These are phyloP conservation scores for Phaenicophaeus curvirostris DNA, from an alignment of 2,797 vertebrate genomes.

Conservation along the genomic window DNA sequence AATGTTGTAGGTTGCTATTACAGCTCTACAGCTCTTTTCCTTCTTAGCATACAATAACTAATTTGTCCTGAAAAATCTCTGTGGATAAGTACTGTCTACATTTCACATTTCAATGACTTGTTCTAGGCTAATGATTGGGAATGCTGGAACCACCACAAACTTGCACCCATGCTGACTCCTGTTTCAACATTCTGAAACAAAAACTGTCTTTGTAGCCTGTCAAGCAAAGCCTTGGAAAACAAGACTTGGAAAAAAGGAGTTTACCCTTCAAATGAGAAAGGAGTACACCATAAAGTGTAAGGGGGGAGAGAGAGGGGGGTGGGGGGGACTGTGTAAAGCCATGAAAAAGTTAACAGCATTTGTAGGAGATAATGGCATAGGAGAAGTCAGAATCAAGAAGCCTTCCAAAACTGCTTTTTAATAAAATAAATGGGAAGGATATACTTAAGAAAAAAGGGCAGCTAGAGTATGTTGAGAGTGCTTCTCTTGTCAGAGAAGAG, in stretches of 20 bases:
- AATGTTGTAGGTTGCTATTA: slow-evolving; percentile 33
- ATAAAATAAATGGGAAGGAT: neutral
- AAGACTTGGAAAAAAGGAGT: neutral
- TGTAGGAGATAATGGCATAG: neutral
- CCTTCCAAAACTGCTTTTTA: neutral
- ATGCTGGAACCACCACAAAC: neutral
- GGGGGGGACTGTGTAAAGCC: neutral
- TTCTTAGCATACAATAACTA: slow-evolving; percentile 21
- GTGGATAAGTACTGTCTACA: neutral
- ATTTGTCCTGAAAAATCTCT: slow-evolving; percentile 21
- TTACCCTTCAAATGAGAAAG: neutral
- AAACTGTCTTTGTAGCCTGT: neutral
- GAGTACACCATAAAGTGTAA: neutral
- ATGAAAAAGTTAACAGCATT: neutral
- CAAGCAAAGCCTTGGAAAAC: neutral
- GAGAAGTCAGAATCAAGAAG: neutral
- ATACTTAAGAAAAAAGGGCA: neutral
- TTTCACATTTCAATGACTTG: slow-evolving; percentile 22
- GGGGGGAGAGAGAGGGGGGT: neutral
- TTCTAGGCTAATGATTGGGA: neutral
- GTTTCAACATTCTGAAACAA: neutral
- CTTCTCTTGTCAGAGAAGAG: neutral
- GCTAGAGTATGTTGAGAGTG: neutral
- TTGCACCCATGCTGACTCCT: neutral
- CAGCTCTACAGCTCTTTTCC: neutral